Conservation (phyloP, 2,797 vertebrate genomes). For the Lepus oiostolus region DNA sequence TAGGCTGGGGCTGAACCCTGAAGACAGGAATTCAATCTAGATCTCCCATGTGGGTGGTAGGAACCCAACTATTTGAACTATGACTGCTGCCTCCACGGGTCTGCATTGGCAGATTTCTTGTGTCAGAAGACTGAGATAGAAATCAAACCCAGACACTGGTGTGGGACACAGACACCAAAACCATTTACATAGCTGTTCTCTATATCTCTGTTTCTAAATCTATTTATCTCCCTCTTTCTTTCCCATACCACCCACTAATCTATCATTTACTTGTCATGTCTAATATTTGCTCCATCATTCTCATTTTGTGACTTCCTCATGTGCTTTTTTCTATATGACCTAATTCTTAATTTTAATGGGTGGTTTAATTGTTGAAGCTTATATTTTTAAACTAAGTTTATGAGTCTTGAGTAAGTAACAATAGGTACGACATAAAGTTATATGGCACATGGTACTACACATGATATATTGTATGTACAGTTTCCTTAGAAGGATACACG, state of each 20-base stretch:
- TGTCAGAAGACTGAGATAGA: too few relatives aligned
- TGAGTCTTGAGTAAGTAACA: neutral
- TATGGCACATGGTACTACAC: neutral
- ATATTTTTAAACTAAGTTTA: neutral
- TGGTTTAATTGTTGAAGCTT: neutral
- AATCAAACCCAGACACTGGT: too few relatives aligned
- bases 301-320: neutral
- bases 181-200: neutral
- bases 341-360: neutral
- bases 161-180: too few relatives aligned
- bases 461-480: too few relatives aligned
- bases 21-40: too few relatives aligned
- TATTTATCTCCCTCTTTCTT: neutral
- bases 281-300: neutral
- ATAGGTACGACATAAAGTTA: neutral
- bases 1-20: too few relatives aligned
- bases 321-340: neutral
- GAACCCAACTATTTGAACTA: too few relatives aligned
- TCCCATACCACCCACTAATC: neutral
- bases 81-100: too few relatives aligned
- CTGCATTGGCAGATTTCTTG: too few relatives aligned
- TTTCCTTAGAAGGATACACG: slow-evolving; percentile 3
- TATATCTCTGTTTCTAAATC: neutral
- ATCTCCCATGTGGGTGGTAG: too few relatives aligned
- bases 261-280: neutral